Conservation (phyloP, 2,888 invertebrate species). For the Tolmerus cingulatus region DNA sequence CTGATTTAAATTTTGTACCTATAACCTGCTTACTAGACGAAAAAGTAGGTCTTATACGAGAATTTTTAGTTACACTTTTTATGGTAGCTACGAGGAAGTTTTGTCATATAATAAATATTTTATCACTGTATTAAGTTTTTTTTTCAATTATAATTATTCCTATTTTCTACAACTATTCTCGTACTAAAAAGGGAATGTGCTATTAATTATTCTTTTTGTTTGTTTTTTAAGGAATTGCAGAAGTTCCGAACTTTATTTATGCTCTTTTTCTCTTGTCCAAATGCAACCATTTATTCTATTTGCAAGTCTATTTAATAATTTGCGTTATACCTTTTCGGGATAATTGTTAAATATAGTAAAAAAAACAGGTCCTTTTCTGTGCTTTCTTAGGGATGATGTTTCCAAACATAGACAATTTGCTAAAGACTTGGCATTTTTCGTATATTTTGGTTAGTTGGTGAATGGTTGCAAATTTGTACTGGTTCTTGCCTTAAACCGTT, state of each 20-base stretch:
- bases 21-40: neutral
- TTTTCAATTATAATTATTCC: neutral
- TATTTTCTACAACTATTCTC: neutral
- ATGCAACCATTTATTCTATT: slow-evolving; percentile 24
- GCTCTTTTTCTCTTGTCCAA: neutral
- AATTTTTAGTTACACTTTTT: neutral
- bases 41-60: neutral
- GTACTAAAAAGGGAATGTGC: neutral
- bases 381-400: slow-evolving; percentile 58
- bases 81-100: neutral
- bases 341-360: neutral
- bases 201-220: neutral
- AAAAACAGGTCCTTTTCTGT: slow-evolving; percentile 55
- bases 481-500: neutral
- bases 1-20: neutral
- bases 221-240: too few species aligned
- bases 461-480: neutral
- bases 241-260: slow-evolving; percentile 20
- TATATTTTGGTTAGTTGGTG: neutral
- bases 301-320: neutral
- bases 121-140: neutral
- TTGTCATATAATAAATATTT: neutral
- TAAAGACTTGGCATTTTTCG: neutral
- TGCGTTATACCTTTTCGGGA: neutral
- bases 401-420: neutral